A percentile compares a stretch with the other conserved stretches of the same genome.
phyloP scores from a whole-genome alignment of 2,888 invertebrate genomes.

The Ormyrus pomaceus region DNA sequence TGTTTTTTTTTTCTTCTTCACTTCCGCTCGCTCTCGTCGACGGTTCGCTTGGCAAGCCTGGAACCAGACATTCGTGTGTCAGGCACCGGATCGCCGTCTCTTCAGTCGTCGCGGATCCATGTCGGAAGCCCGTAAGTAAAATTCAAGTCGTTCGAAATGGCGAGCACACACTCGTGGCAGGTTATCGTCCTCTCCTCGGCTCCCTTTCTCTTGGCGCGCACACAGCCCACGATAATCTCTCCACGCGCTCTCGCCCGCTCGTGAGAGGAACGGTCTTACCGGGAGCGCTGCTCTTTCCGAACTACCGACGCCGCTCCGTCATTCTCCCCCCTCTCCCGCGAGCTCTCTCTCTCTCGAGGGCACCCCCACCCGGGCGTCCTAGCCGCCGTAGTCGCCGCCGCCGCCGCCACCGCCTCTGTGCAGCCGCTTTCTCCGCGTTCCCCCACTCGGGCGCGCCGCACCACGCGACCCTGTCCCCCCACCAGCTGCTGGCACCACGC shows the following conservation, averaged over 20 bases:
- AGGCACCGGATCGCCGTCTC: no score
- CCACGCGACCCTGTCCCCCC: constrained; percentile 44
- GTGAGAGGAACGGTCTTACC: constrained; percentile 60
- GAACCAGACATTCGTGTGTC: no score
- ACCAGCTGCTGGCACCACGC: constrained; percentile 38
- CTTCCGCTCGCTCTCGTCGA: no score
- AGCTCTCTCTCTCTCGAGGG: constrained; percentile 60
- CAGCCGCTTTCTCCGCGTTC: constrained; percentile 16
- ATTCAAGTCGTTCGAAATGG: no score
- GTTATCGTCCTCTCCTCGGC: no score
- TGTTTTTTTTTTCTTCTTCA: no score
- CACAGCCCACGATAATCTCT: neutral
- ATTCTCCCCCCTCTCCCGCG: constrained; percentile 65
- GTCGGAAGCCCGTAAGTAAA: no score
- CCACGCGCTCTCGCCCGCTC: constrained; percentile 14
- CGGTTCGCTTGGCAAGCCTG: no score
- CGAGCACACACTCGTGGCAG: no score
- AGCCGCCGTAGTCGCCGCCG: constrained; percentile 43
- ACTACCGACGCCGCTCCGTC: constrained; percentile 67
- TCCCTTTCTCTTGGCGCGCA: neutral
- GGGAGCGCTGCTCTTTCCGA: constrained; percentile 70
- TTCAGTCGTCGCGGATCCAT: no score
- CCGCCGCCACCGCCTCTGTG: constrained; percentile 32
- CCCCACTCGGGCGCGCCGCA: constrained; percentile 21
- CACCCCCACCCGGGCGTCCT: constrained; percentile 58